Conservation (phyloP, 2,113 vertebrate genomes). For the Nanorana parkeri region DNA sequence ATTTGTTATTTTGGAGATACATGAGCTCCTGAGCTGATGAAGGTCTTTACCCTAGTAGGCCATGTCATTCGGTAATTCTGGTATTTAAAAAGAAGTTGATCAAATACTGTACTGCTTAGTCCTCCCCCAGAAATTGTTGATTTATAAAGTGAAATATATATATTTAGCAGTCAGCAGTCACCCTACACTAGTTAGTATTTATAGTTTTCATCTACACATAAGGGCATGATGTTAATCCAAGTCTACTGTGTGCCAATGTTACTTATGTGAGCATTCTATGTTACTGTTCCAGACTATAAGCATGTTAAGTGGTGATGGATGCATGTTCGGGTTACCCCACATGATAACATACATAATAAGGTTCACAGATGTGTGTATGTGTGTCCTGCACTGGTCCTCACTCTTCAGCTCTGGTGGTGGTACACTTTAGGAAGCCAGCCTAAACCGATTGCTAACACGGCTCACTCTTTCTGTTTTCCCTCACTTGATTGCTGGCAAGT, state of each 20-base stretch:
- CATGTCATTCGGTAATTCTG: too few relatives aligned
- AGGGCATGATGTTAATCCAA: not conserved
- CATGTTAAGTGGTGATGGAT: slow-evolving; percentile 59
- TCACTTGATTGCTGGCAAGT: slow-evolving; percentile 90
- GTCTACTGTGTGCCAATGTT: slow-evolving; percentile 5
- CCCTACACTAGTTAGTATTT: too few relatives aligned
- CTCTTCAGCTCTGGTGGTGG: slow-evolving; percentile 76
- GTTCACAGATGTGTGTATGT: slow-evolving; percentile 63
- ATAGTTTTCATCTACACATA: not conserved
- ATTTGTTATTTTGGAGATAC: too few relatives aligned
- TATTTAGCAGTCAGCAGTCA: too few relatives aligned
- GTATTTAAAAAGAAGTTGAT: too few relatives aligned
- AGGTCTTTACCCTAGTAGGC: too few relatives aligned
- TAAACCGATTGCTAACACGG: slow-evolving; percentile 83
- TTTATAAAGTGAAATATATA: too few relatives aligned
- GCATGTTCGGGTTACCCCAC: slow-evolving; percentile 64
- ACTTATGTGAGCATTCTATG: not conserved
- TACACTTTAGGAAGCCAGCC: slow-evolving; percentile 73
- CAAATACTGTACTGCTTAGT: too few relatives aligned
- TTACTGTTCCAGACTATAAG: slow-evolving; percentile 57
- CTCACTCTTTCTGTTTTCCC: slow-evolving; percentile 86
- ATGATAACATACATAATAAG: slow-evolving; percentile 59
- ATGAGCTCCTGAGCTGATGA: too few relatives aligned
- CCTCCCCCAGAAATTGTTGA: too few relatives aligned
- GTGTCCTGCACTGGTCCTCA: slow-evolving; percentile 68